phyloP scores from a whole-genome alignment of 2,113 vertebrate species.

The Camelus dromedarius region DNA sequence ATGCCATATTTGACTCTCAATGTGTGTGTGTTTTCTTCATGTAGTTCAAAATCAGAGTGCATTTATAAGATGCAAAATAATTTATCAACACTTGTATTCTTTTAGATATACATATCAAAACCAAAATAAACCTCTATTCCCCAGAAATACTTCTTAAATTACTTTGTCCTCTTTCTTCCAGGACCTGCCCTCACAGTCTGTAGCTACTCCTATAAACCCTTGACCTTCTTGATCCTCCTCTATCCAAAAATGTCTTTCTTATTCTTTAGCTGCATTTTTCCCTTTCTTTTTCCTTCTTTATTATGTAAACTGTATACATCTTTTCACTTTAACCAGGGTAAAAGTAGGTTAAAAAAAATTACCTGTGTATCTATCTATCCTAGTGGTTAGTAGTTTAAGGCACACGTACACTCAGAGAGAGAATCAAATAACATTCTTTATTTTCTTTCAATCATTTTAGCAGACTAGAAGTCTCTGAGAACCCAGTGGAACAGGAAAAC shows the following conservation, averaged over 20 bases:
- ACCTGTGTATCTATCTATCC: background rate
- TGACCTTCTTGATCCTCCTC: background rate
- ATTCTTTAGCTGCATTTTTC: background rate
- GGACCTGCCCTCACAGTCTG: background rate
- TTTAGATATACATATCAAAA: background rate
- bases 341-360: background rate
- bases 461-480: background rate
- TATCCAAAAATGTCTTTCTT: background rate
- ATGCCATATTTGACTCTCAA: background rate
- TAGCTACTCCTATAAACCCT: background rate
- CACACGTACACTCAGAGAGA: background rate
- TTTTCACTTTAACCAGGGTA: background rate
- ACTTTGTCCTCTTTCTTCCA: background rate
- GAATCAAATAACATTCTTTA: background rate
- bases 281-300: background rate
- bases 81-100: background rate
- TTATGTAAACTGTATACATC: background rate
- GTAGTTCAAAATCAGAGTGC: background rate
- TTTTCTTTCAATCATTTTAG: background rate
- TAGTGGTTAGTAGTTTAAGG: background rate
- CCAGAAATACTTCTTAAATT: background rate
- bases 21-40: background rate
- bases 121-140: background rate
- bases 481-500: background rate
- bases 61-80: background rate